A percentile compares a stretch with the other conserved stretches of the same genome.
Conservation (phyloP, 1,140 invertebrate genomes). For the Centruroides sculpturatus region DNA sequence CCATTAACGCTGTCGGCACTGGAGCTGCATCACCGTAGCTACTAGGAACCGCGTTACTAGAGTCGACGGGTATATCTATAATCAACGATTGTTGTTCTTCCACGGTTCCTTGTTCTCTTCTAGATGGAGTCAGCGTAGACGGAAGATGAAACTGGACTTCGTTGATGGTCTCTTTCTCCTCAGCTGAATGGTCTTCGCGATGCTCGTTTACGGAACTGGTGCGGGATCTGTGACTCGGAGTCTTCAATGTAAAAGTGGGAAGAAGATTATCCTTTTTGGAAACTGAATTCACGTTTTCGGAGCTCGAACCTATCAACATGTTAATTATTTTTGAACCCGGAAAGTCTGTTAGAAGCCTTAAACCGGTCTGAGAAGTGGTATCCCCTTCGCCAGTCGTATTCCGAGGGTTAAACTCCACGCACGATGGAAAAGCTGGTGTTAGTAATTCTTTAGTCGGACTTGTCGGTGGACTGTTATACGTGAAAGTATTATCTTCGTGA, state of each 20-base stretch:
- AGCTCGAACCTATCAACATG: conserved; percentile 16
- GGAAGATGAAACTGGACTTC: background rate
- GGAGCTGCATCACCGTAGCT: too few relatives aligned
- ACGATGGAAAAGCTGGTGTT: conserved; percentile 3
- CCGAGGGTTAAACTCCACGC: conserved; percentile 1
- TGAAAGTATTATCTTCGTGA: conserved; percentile 11
- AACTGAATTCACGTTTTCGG: conserved; percentile 12
- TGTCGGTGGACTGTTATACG: conserved; percentile 11
- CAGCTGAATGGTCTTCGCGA: background rate
- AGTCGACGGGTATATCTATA: background rate
- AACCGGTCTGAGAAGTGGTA: conserved; percentile 9
- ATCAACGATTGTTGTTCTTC: background rate
- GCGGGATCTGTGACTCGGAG: conserved; percentile 1
- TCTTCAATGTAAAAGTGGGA: conserved; percentile 7
- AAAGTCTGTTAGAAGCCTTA: conserved; percentile 7
- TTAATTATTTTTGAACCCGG: conserved; percentile 14
- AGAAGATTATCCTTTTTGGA: conserved; percentile 6
- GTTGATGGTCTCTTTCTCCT: too few relatives aligned
- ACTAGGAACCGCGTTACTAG: too few relatives aligned
- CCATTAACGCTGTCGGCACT: too few relatives aligned
- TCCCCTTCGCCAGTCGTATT: conserved; percentile 1
- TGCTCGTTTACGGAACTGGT: background rate
- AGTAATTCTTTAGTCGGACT: conserved; percentile 14
- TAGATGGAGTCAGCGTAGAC: conserved; percentile 3
- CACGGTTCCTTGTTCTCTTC: background rate